Base-by-base conservation (phyloP, 2,113 vertebrate species). In the Porphyrio hochstetteri region DNA sequence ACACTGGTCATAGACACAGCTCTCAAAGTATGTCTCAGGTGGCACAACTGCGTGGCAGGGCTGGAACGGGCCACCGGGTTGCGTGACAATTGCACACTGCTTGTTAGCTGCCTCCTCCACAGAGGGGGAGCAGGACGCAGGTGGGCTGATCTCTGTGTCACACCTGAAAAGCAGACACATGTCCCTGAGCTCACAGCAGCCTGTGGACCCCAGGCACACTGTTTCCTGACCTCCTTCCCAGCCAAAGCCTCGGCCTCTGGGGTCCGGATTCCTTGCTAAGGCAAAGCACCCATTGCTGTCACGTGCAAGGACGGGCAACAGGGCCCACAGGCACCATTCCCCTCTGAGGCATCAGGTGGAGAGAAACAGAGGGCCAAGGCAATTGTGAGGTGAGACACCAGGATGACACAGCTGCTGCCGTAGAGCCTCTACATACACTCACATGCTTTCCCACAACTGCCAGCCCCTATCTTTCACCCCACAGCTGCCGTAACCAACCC, bases 1-100 rank as follows among this genome's bases (percentile, higher is more conserved):
- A 88, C 99, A 99, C 97, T 98, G 98, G 85, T 97, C 90, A 16
- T 96, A 96, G 81, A 99, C 92, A 53, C 99, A 99, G 89, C 93
- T 97, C 87, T 97, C 96, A 87, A 98, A 98, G 96, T 98, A 98
- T 10, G 94, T 90, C 53, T 98, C 33, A 13, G 97, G 94, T 0
- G 48, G 96, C 65, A 99, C 38, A 77, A 95, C 90, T 18, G 94
- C 74, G 2, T 96, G 97, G 86, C 99, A 99, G 1, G 70, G 80
- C 24, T 96, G 87, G 76, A 99, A 99, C 0, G 98, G 98, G 48
- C 98, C 98, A 5, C 28, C 3, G 2, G 36, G 33, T 33, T 97
- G 97, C 9, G 95, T 88, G 40, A 99, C 95, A 69, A 95, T 69
- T 16, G 98, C 97, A 81, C 99, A 99, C 85, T 97, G 92, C 71